Base-by-base conservation (phyloP, 2,113 vertebrate species). In the Crotophaga sulcirostris region DNA sequence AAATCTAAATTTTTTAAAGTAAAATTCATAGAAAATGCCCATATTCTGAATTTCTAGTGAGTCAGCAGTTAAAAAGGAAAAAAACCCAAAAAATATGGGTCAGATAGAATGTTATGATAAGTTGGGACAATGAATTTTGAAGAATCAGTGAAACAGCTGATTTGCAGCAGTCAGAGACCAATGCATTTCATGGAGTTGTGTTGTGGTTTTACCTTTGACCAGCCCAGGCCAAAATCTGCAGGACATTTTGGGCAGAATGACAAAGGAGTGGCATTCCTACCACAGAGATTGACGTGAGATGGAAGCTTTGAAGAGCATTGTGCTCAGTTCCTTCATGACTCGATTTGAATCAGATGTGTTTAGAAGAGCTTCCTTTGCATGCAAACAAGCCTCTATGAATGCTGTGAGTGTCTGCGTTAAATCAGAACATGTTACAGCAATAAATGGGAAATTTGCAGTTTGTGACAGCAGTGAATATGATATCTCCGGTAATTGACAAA, bases 151-250 rank as follows among this genome's bases (percentile, higher is more conserved):
- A 34, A 78, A 26, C 3, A 44, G 33, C 10, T 34, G 19, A 33
- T 74, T 85, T 62, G 34, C 14, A 66, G 31, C 45, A 84, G 45
- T 16, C 28, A 45, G 31, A 70, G 25, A 29, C 4, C 7, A 44
- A 40, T 15, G 8, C 0, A 1, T 38, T 72, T 63, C 11, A 29
- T 2, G 2, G 21, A 76, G 17, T 59, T 68, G 44, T 7, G 4
- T 29, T 85, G 54, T 31, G n/a, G 29, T 24, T 90, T 87, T 69
- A 23, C 16, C 7, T 86, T 79, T 79, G 62, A 84, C 40, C 23
- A 42, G 33, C 17, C 20, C 17, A 52, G 21, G 36, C 69, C 20
- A 89, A 87, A 89, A 69, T 49, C 38, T 66, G 40, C 2, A 3
- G 21, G 28, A 70, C 12, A 54, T 6, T 67, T 42, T 54, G 31